Conservation (phyloP, 1,140 invertebrate species). For the Colletes gigas region DNA sequence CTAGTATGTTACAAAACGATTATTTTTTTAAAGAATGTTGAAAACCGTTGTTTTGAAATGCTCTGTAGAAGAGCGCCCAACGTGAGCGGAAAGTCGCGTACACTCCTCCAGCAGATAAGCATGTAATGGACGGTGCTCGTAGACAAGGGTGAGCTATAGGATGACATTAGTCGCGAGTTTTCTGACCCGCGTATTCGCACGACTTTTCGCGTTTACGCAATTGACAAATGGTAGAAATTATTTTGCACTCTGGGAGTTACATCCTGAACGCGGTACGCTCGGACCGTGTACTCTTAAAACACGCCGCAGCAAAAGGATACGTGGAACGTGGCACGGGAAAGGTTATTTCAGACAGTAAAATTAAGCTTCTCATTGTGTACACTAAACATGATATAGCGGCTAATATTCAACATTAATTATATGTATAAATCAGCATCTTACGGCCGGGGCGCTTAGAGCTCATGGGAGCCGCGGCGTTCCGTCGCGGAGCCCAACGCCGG, state of each 20-base stretch:
- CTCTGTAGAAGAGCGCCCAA: no score
- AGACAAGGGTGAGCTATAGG: no score
- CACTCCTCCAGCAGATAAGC: no score
- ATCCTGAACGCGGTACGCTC: background rate
- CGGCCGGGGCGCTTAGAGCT: background rate
- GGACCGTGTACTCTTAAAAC: background rate
- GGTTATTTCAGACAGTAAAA: slow-evolving; percentile 11
- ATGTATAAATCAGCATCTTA: slow-evolving; percentile 37
- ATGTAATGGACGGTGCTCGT: no score
- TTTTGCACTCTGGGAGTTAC: background rate
- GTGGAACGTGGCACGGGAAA: background rate
- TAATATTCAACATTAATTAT: slow-evolving; percentile 45
- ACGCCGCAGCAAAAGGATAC: no score
- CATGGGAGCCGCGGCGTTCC: background rate
- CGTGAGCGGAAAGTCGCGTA: no score
- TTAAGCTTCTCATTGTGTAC: slow-evolving; percentile 12
- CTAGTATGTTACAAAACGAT: no score
- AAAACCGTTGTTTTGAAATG: no score
- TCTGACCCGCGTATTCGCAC: no score
- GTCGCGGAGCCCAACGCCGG: background rate
- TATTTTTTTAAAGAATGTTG: no score
- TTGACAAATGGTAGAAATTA: background rate
- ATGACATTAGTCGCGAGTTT: no score
- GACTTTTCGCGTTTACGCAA: background rate
- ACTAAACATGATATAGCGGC: slow-evolving; percentile 32